phyloP scores from a whole-genome alignment of 2,113 vertebrate species.

The Ictalurus furcatus region DNA sequence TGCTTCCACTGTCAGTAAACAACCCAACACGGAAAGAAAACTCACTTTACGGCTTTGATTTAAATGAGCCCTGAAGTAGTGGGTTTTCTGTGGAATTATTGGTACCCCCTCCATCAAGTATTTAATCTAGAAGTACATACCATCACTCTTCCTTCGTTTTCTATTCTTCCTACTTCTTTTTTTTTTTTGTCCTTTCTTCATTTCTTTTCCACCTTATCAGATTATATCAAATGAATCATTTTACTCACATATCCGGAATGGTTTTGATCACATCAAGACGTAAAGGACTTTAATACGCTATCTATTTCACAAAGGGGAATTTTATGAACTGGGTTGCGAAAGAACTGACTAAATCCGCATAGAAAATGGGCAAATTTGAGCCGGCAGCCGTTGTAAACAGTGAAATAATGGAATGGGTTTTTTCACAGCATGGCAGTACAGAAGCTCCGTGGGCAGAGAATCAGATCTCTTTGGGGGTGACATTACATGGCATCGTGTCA shows the following conservation, averaged over 20 bases:
- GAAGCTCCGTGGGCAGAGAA: slow-evolving; percentile 22
- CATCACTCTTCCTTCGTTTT: not conserved
- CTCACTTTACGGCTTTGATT: slow-evolving; percentile 61
- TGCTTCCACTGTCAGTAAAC: slow-evolving; percentile 67
- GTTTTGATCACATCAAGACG: slow-evolving; percentile 28
- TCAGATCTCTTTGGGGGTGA: slow-evolving; percentile 51
- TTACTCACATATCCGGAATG: slow-evolving; percentile 30
- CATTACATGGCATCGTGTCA: slow-evolving; percentile 59
- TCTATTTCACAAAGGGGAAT: slow-evolving; percentile 23
- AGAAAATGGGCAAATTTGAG: slow-evolving; percentile 24
- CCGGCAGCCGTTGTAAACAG: slow-evolving; percentile 7
- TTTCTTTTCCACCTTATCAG: slow-evolving; percentile 27
- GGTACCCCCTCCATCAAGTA: slow-evolving; percentile 51
- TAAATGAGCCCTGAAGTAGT: slow-evolving; percentile 58
- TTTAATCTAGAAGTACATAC: slow-evolving; percentile 39
- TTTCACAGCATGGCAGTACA: not conserved
- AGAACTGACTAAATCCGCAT: slow-evolving; percentile 23
- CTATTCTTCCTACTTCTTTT: not conserved
- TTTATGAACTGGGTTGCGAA: slow-evolving; percentile 22
- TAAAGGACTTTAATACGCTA: slow-evolving; percentile 29
- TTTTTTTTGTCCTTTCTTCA: not conserved
- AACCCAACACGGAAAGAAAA: slow-evolving; percentile 53
- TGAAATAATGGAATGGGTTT: slow-evolving; percentile 37
- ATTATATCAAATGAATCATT: slow-evolving; percentile 38
- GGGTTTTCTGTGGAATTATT: slow-evolving; percentile 56